Evolutionary conservation across 2,888 invertebrate species (phyloP).

Genomic region (Achlya flavicornis): DNA sequence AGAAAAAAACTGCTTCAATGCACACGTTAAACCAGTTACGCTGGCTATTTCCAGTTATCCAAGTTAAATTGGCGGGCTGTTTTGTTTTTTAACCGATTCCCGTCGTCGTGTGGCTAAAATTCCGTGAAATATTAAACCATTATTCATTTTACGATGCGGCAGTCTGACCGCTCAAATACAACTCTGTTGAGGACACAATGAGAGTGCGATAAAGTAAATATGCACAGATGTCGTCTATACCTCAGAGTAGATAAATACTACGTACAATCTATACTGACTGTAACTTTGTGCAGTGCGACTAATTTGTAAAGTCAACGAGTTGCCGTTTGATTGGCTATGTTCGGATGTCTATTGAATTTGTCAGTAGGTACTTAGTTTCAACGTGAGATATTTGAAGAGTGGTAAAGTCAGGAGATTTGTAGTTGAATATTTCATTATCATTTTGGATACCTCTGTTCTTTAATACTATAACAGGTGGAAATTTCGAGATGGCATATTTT

Average conservation of each 20-base stretch:
- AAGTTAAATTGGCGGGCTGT: conserved; percentile 6
- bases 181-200: not conserved
- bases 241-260: no score
- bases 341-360: not conserved
- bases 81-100: conserved; percentile 12
- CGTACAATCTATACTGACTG: no score
- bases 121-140: conserved; percentile 25
- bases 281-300: not conserved
- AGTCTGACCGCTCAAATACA: conserved; percentile 8
- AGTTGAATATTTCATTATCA: not conserved
- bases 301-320: conserved; percentile 1
- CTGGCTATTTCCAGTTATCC: conserved; percentile 15
- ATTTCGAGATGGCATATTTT: no score
- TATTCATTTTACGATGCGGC: conserved; percentile 27
- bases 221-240: not conserved
- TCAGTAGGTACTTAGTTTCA: not conserved
- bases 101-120: conserved; percentile 17
- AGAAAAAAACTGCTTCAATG: conserved; percentile 7
- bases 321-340: not conserved
- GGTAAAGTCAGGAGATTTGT: not conserved
- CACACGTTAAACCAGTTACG: conserved; percentile 14
- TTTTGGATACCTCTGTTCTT: no score
- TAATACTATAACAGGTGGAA: no score
- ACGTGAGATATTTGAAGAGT: not conserved
- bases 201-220: not conserved